Evolutionary conservation across 2,797 vertebrate genomes (phyloP).

Genomic region (Rhabdomys pumilio): DNA sequence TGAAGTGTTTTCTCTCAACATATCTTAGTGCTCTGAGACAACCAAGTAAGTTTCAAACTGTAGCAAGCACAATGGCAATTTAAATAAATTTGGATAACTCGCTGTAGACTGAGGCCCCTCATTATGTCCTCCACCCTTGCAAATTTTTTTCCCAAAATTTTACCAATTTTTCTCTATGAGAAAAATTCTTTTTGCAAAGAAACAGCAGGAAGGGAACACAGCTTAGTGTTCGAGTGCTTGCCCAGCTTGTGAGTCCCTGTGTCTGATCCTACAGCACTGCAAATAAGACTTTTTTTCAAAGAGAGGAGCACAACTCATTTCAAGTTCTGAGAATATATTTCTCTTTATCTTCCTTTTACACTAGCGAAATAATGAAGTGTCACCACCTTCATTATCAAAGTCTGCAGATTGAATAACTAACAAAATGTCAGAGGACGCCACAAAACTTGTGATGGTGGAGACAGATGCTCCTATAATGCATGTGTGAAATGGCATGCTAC

Average conservation of each 20-base stretch:
- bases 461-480: not conserved
- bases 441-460: not conserved
- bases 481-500: not conserved
- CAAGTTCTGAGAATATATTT: not conserved
- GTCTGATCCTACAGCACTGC: not conserved
- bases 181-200: not conserved
- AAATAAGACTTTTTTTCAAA: not conserved
- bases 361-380: not conserved
- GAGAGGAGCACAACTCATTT: not conserved
- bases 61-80: constrained; percentile 6
- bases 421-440: not conserved
- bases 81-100: constrained; percentile 38
- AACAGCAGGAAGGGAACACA: not conserved
- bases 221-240: not conserved
- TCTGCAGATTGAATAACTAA: not conserved
- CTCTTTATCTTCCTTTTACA: constrained; percentile 22
- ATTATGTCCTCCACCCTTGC: not conserved
- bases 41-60: constrained; percentile 28
- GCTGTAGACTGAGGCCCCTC: not conserved
- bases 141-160: not conserved
- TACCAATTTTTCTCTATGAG: not conserved
- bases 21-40: constrained; percentile 59
- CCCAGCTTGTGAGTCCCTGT: not conserved
- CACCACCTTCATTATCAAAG: not conserved
- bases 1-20: constrained; percentile 1